These are phyloP conservation scores for Hipposideros armiger DNA, from an alignment of 2,113 vertebrate genomes.

Conservation along the genomic window DNA sequence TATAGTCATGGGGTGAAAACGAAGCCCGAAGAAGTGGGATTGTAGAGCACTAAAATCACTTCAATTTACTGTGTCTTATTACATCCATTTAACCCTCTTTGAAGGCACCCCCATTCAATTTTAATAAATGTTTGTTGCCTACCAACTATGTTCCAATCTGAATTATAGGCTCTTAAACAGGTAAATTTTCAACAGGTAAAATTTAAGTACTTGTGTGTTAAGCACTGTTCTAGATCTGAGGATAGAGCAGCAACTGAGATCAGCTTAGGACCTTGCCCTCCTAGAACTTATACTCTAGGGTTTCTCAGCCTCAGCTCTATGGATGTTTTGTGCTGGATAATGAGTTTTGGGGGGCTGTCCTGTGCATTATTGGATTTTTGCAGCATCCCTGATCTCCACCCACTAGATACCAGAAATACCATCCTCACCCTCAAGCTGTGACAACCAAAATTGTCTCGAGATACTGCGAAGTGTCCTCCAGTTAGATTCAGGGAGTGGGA, in stretches of 20 bases:
- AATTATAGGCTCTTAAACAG: conserved; percentile 2
- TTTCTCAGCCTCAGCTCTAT: background rate
- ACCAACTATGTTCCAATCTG: background rate
- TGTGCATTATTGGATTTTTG: background rate
- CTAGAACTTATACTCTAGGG: background rate
- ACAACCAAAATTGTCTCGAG: background rate
- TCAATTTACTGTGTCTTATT: background rate
- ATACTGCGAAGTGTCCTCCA: background rate
- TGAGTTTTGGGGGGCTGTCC: background rate
- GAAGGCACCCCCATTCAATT: background rate
- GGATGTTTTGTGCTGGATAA: background rate
- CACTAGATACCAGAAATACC: background rate
- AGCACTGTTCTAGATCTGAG: background rate
- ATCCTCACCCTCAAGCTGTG: background rate
- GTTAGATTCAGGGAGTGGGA: background rate
- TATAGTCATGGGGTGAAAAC: background rate
- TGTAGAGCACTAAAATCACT: conserved; percentile 17
- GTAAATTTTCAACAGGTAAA: conserved; percentile 43
- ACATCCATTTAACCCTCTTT: background rate
- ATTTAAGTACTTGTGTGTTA: background rate
- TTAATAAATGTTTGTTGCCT: conserved; percentile 4
- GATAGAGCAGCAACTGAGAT: background rate
- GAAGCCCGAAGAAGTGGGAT: background rate
- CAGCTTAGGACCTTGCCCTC: background rate
- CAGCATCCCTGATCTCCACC: background rate